These are phyloP conservation scores for Heteromurus nitidus DNA, from an alignment of 2,888 invertebrate genomes.

Conservation along the genomic window DNA sequence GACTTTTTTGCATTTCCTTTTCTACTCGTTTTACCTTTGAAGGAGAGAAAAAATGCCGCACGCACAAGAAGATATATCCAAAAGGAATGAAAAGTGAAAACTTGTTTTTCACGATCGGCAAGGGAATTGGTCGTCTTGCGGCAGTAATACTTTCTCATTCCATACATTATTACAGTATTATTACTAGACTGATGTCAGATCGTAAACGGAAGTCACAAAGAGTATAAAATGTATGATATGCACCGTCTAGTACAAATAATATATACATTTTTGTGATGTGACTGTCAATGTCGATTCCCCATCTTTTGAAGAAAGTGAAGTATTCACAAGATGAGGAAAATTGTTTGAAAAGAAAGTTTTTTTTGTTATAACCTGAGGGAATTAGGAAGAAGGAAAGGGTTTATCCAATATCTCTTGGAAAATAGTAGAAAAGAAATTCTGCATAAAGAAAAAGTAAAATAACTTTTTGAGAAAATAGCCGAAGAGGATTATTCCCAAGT, in stretches of 20 bases:
- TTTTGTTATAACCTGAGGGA: conserved; percentile 38
- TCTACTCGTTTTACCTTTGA: conserved; percentile 3
- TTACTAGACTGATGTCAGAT: conserved; percentile 3
- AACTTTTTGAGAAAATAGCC: not conserved
- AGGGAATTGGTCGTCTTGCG: conserved; percentile 49
- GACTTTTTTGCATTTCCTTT: conserved; percentile 10
- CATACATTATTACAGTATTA: conserved; percentile 9
- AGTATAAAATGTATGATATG: too few species aligned
- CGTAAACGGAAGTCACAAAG: too few species aligned
- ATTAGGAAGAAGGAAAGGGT: conserved; percentile 24
- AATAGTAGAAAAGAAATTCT: too few species aligned
- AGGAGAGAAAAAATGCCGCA: conserved; percentile 31
- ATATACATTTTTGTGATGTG: conserved; percentile 23
- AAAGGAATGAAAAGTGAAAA: conserved; percentile 47
- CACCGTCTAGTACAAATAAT: too few species aligned
- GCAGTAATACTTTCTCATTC: not conserved
- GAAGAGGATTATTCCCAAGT: not conserved
- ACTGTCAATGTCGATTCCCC: conserved; percentile 47
- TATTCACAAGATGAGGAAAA: conserved; percentile 28
- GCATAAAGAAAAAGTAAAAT: too few species aligned
- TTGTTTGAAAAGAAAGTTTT: conserved; percentile 54
- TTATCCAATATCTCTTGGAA: not conserved
- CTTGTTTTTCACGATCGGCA: conserved; percentile 55
- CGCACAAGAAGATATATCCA: too few species aligned
- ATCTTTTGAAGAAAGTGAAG: not conserved